Evolutionary conservation across 64 coral and sea anemone species (phyloP), one percentile per base, ranked within the genome.

Genomic region (Anthopleura sola): DNA sequence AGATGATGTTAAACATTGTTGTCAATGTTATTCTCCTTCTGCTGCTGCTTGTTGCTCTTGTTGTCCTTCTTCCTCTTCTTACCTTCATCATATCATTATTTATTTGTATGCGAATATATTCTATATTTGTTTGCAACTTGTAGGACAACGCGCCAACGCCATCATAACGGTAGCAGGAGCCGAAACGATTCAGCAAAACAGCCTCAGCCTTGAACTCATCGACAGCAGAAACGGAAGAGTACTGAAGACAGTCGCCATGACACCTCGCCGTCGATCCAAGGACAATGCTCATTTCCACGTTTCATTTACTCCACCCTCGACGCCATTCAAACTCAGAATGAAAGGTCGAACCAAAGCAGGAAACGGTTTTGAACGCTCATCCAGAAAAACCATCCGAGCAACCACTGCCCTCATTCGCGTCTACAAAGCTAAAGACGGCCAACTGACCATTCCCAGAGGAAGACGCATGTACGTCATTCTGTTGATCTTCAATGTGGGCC

Each of bases 141-240:
- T 7, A 57, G 6, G 44, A 36, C 13, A 21, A 32, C 31, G 80
- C 57, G 85, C 6, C 36, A 82, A 24, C 46, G 50, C 86, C 18
- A 82, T 92, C 55, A 75, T 87, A 68, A 92, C 90, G 11, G 78
- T 92, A 23, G 78, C 90, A 36, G 85, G 90, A 23, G 48, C 34
- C 28, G 47, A 87, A 9, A 81, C 28, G 21, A 81, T 92, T 26
- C 78, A 83, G 39, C 20, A 2, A 18, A 86, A 20, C 3, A 71
- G 78, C 8, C 62, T 92, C 2, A 87, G 60, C 10, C 28, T 92
- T 44, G 78, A 87, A 49, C 37, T 92, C 29, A 69, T 92, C 16
- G 60, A 47, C 32, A 51, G 46, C 21, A 68, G n/a, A 23, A 24
- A 83, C 6, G 78, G 29, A 14, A 76, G 20, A 49, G 60, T 66